These are phyloP conservation scores for Casuarius casuarius DNA, from an alignment of 2,113 vertebrate species.

Conservation along the genomic window DNA sequence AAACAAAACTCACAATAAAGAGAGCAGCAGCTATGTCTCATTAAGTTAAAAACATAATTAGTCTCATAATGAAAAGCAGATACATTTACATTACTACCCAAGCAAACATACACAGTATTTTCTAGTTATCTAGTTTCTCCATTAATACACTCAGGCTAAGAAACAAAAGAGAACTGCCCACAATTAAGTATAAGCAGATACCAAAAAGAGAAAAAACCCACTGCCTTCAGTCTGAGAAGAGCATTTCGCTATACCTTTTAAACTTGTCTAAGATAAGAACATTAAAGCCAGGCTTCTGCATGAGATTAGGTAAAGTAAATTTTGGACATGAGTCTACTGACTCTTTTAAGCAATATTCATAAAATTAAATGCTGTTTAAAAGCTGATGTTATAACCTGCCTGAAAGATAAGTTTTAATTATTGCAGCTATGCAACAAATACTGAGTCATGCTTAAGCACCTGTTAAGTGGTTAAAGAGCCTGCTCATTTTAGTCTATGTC, in stretches of 20 bases:
- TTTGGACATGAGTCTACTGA: neutral
- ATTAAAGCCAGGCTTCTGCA: neutral
- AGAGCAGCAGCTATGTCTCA: neutral
- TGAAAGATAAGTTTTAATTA: neutral
- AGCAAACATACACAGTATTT: neutral
- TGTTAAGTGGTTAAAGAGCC: neutral
- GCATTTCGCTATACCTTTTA: neutral
- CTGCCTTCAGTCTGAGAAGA: neutral
- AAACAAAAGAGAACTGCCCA: neutral
- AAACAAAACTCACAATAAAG: neutral
- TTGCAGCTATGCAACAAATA: neutral
- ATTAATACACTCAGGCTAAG: neutral
- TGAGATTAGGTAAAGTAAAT: neutral
- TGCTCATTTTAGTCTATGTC: neutral
- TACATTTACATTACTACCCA: neutral
- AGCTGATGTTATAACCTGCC: neutral
- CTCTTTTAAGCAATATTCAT: neutral
- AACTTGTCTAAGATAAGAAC: neutral
- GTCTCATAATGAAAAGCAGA: neutral
- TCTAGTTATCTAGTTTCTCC: neutral
- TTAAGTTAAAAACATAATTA: neutral
- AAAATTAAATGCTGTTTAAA: neutral
- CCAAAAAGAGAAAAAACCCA: neutral
- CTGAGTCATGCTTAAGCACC: neutral
- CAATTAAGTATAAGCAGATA: neutral